Evolutionary conservation across 2,797 vertebrate genomes (phyloP), one percentile per base, ranked within the genome.

Genomic region (Merluccius polli): DNA sequence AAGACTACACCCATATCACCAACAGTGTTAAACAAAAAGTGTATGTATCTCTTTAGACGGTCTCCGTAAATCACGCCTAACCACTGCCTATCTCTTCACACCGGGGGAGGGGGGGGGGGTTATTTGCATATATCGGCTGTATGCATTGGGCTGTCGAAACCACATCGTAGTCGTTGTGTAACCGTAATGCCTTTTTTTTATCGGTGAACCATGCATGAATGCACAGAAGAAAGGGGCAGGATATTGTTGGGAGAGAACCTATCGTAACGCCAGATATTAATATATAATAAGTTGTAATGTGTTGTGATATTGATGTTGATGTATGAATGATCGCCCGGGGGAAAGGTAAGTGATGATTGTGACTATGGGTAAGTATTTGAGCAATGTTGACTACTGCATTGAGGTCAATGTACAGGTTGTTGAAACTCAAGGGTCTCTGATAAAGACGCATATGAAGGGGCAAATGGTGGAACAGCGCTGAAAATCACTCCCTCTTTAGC

Each of bases 1-100:
- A 96, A 95, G 96, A 97, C 97, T 95, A 91, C 96, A 93, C 93
- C 96, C 92, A 95, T 95, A 92, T 95, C 97, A 93, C 91, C 97
- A 89, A 92, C 98, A 94, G 94, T 97, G 92, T 97, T 98, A 94
- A 97, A 94, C 95, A 98, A 97, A 95, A 90, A 94, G 98, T 98
- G 98, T 99, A 99, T 96, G 98, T 99, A 99, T 98, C 93, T 92
- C 94, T 92, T 90, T 91, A 89, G 93, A 91, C 59, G 91, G 93
- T 91, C 87, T 93, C 81, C 48, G 73, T 68, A 77, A 77, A 71
- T 77, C 81, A 85, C 82, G 83, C 74, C 82, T 86, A 84, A 82
- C 72, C 72, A 75, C 82, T 77, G 78, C 74, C 72, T 75, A 73
- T 79, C 74, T 87, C 38, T 73, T 44, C 78, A 75, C 78, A 81